These are phyloP conservation scores for Trachops cirrhosus DNA, from an alignment of 2,797 vertebrate genomes.

Conservation along the genomic window DNA sequence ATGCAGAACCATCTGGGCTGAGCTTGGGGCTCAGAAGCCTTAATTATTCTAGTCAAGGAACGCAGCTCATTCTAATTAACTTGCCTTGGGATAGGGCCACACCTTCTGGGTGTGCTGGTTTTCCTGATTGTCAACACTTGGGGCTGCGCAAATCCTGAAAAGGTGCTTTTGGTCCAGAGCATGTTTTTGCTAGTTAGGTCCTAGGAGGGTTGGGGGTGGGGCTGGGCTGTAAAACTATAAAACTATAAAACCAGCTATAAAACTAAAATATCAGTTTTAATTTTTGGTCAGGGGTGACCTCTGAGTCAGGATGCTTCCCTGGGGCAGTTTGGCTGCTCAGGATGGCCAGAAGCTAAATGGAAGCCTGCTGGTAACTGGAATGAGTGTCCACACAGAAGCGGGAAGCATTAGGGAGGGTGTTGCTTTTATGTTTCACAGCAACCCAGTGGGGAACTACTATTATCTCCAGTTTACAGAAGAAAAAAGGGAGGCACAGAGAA, in stretches of 20 bases:
- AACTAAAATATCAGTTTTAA: background rate
- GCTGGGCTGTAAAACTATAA: background rate
- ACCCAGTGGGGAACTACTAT: background rate
- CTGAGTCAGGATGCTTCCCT: background rate
- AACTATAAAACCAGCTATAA: no score
- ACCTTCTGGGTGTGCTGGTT: background rate
- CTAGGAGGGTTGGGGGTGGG: background rate
- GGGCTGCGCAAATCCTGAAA: background rate
- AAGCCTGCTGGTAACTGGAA: background rate
- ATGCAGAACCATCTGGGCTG: background rate
- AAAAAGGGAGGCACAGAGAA: background rate
- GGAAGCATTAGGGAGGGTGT: background rate
- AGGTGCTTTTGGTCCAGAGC: background rate
- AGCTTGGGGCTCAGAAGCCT: background rate
- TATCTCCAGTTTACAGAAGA: background rate
- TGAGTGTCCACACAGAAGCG: background rate
- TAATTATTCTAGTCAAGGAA: background rate
- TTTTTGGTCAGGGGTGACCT: background rate
- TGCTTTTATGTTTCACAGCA: background rate
- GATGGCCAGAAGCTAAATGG: background rate
- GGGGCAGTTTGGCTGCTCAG: background rate
- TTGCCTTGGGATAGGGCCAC: background rate
- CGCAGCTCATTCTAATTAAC: background rate
- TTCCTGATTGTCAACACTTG: background rate
- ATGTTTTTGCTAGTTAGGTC: background rate